phyloP scores from a whole-genome alignment of 2,113 vertebrate species.

The Hemicordylus capensis region DNA sequence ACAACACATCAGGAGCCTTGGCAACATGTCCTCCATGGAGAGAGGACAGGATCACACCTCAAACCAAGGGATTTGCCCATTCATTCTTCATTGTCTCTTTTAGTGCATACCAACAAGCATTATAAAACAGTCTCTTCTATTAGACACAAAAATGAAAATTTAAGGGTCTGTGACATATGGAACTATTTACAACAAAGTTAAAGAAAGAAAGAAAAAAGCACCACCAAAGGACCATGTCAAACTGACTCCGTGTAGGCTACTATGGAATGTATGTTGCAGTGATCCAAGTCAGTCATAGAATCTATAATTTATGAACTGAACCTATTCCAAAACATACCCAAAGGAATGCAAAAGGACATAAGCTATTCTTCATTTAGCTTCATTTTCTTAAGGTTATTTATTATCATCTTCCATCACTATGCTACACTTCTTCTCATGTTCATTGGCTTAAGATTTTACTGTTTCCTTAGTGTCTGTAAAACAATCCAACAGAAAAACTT shows the following conservation, averaged over 20 bases:
- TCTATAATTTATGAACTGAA: slow-evolving; percentile 14
- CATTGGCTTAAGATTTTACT: background rate
- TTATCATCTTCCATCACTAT: background rate
- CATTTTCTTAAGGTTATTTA: background rate
- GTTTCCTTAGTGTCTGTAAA: background rate
- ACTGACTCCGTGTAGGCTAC: background rate
- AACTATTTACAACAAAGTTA: slow-evolving; percentile 2
- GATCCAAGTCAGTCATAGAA: background rate
- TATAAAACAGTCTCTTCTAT: background rate
- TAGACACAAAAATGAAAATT: background rate
- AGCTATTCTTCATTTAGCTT: background rate
- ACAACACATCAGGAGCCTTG: background rate
- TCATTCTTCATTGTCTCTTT: background rate
- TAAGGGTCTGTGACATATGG: slow-evolving; percentile 8
- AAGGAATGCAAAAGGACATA: background rate
- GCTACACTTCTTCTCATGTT: background rate
- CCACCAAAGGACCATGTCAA: background rate
- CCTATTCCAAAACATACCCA: slow-evolving; percentile 10
- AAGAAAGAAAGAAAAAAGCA: background rate
- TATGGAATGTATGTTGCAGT: background rate
- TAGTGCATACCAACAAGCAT: background rate
- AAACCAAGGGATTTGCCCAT: background rate
- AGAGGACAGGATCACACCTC: background rate
- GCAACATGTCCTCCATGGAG: background rate
- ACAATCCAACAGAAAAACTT: background rate